Evolutionary conservation across 2,113 vertebrate species (phyloP).

Genomic region (Festucalex cinctus): DNA sequence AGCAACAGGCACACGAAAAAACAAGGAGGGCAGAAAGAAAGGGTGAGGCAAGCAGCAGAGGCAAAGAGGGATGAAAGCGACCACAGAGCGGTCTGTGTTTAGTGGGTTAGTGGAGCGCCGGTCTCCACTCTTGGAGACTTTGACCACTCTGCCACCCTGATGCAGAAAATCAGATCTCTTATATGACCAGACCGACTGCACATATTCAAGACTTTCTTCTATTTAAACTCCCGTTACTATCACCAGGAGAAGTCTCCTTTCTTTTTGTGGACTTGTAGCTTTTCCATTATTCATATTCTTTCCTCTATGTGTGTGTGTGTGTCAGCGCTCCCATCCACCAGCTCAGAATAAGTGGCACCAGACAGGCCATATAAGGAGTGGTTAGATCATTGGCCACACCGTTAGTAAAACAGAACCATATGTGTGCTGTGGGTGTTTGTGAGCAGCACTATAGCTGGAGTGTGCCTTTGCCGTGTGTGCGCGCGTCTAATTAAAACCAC

Average conservation of each 20-base stretch:
- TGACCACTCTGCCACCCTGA: conserved; percentile 26
- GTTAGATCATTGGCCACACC: conserved; percentile 72
- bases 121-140: conserved; percentile 37
- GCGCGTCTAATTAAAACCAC: conserved; percentile 64
- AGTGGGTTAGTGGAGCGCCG: conserved; percentile 62
- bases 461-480: conserved; percentile 13
- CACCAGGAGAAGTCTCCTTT: not conserved
- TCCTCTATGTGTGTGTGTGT: conserved; percentile 29
- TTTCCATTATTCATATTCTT: conserved; percentile 14
- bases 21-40: conserved; percentile 16
- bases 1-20: conserved; percentile 14
- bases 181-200: conserved; percentile 18
- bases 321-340: conserved; percentile 53
- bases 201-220: conserved; percentile 1
- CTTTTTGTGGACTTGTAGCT: conserved; percentile 10
- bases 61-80: conserved; percentile 50
- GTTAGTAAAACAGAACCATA: conserved; percentile 69
- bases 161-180: conserved; percentile 32
- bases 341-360: conserved; percentile 75
- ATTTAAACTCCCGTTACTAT: conserved; percentile 5
- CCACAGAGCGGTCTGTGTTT: conserved; percentile 64
- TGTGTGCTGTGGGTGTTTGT: conserved; percentile 44
- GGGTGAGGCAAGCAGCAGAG: conserved; percentile 14
- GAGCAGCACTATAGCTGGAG: conserved; percentile 27
- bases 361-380: conserved; percentile 77